Evolutionary conservation across 2,888 invertebrate genomes (phyloP).

Genomic region (Pteria penguin): DNA sequence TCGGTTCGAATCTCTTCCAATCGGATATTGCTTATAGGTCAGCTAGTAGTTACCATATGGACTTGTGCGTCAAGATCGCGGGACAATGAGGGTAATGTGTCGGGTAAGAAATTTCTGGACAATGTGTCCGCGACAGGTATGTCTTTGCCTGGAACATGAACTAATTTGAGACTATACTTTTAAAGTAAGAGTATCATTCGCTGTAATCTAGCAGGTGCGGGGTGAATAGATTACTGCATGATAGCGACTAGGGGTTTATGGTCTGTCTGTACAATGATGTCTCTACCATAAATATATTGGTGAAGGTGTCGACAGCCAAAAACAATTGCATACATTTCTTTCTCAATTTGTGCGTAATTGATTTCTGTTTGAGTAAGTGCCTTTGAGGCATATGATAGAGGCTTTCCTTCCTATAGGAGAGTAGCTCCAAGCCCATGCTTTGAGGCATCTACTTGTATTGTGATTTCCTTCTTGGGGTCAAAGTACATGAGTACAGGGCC

Average conservation of each 20-base stretch:
- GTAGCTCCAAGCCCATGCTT: conserved; percentile 26
- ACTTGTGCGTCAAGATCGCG: conserved; percentile 36
- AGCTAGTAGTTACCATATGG: conserved; percentile 27
- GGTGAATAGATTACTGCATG: conserved; percentile 19
- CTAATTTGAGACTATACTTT: background rate
- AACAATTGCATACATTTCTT: conserved; percentile 36
- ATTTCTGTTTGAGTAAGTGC: conserved; percentile 14
- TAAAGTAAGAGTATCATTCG: background rate
- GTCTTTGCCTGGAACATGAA: conserved; percentile 30
- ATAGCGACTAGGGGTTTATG: conserved; percentile 22
- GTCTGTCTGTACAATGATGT: conserved; percentile 15
- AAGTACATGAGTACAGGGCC: conserved; percentile 21
- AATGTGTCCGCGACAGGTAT: conserved; percentile 42
- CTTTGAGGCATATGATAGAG: conserved; percentile 38
- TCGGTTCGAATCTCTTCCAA: conserved; percentile 37
- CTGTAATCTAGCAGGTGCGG: conserved; percentile 2
- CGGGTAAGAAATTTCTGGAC: conserved; percentile 27
- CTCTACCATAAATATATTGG: conserved; percentile 27
- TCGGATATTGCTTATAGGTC: conserved; percentile 38
- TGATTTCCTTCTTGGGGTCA: conserved; percentile 21
- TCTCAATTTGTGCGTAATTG: conserved; percentile 41
- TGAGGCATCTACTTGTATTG: background rate
- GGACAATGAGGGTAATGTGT: conserved; percentile 28
- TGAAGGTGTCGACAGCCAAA: conserved; percentile 28
- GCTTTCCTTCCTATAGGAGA: conserved; percentile 36